Conservation (phyloP, 2,797 vertebrate species). For the Todus mexicanus region DNA sequence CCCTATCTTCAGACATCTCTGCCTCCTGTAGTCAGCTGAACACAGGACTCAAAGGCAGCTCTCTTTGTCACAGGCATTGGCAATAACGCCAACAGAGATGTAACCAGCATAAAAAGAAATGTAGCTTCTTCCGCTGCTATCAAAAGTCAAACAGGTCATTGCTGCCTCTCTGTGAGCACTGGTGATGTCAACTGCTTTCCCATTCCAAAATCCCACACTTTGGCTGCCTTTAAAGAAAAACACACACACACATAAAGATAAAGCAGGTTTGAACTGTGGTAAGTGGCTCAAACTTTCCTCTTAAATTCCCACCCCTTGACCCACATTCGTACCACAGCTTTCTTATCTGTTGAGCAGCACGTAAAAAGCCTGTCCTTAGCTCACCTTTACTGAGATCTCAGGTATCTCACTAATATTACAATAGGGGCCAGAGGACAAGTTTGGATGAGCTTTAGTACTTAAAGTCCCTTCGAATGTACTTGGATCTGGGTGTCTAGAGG, state of each 20-base stretch:
- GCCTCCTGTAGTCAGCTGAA: conserved; percentile 77
- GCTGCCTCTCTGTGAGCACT: conserved; percentile 54
- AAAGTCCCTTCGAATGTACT: background rate
- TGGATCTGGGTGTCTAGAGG: background rate
- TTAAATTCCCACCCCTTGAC: background rate
- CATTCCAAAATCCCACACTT: conserved; percentile 81
- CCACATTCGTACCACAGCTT: background rate
- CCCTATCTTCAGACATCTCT: conserved; percentile 77
- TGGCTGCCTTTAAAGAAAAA: conserved; percentile 66
- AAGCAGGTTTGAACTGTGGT: background rate
- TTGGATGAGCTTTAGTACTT: background rate
- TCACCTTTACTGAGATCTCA: background rate
- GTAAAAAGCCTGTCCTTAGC: background rate
- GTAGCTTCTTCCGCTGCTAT: conserved; percentile 76
- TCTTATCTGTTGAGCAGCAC: background rate
- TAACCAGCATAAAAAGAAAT: background rate
- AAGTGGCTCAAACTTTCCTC: background rate
- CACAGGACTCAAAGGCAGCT: background rate
- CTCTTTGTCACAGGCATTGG: background rate
- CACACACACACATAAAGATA: background rate
- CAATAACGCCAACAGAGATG: background rate
- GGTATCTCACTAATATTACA: background rate
- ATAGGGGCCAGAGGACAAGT: background rate
- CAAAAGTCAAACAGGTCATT: conserved; percentile 79
- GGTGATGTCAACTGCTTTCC: conserved; percentile 75